These are phyloP conservation scores for Babylonia areolata DNA, from an alignment of 1,140 invertebrate genomes.

Conservation along the genomic window DNA sequence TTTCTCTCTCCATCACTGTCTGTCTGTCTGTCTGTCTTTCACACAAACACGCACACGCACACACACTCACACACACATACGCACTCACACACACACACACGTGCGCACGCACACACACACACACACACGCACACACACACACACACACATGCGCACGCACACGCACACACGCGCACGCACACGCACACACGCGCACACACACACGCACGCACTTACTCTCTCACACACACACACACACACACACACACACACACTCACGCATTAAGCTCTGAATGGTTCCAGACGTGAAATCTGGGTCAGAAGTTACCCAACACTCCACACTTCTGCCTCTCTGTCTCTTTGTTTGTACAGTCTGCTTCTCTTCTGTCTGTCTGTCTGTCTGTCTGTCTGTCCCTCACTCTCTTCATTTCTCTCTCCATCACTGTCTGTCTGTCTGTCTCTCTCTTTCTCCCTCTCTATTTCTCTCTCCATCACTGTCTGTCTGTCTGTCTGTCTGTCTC, in stretches of 20 bases:
- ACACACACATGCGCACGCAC: conserved; percentile 16
- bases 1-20: not conserved
- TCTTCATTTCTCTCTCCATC: too few relatives aligned
- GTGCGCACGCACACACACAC: not conserved
- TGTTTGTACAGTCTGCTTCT: too few relatives aligned
- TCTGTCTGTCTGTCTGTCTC: too few relatives aligned
- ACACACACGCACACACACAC: conserved; percentile 16
- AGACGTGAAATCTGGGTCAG: too few relatives aligned
- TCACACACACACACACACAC: conserved; percentile 28
- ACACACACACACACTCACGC: not conserved
- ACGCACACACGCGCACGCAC: not conserved
- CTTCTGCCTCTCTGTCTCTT: too few relatives aligned
- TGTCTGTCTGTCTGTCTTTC: not conserved
- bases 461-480: too few relatives aligned
- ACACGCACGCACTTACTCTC: conserved; percentile 9
- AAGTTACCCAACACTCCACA: not conserved
- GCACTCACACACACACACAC: not conserved
- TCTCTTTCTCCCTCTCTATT: too few relatives aligned
- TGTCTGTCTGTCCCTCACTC: too few relatives aligned
- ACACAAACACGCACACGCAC: conserved; percentile 24
- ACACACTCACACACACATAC: conserved; percentile 17
- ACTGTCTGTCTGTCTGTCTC: too few relatives aligned
- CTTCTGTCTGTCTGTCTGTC: too few relatives aligned
- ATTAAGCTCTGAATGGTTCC: too few relatives aligned
- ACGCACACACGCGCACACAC: not conserved